phyloP scores from a whole-genome alignment of 2,797 vertebrate genomes.

The Valencia hispanica region DNA sequence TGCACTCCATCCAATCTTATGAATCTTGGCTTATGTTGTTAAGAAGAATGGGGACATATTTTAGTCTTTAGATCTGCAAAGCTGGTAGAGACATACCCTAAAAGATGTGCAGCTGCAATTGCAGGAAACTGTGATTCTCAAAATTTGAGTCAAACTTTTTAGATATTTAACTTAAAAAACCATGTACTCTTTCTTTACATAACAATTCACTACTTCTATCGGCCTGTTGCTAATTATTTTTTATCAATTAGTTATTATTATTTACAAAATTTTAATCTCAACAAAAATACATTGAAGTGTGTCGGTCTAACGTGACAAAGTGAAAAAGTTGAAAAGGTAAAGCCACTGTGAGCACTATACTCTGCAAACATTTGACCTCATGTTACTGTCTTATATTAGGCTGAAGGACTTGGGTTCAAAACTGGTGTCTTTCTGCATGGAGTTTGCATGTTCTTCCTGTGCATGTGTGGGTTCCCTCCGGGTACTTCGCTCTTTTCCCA shows the following conservation, averaged over 20 bases:
- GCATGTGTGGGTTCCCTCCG: too few species aligned
- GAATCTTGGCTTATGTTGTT: not conserved
- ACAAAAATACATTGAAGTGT: not conserved
- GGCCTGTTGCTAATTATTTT: not conserved
- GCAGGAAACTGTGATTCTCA: not conserved
- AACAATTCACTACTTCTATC: not conserved
- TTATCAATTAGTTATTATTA: not conserved
- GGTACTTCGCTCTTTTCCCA: too few species aligned
- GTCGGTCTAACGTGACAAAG: not conserved
- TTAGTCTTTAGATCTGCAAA: not conserved
- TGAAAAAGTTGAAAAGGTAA: not conserved
- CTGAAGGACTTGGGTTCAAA: too few species aligned
- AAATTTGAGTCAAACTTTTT: not conserved
- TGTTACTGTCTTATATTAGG: too few species aligned
- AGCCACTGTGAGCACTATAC: not conserved
- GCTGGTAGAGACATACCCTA: too few species aligned
- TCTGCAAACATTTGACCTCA: constrained; percentile 49
- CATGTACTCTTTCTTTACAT: not conserved
- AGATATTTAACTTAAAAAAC: not conserved
- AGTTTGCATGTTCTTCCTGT: too few species aligned
- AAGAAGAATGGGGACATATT: not conserved
- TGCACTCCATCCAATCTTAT: not conserved
- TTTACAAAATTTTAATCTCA: not conserved
- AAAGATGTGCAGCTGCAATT: not conserved
- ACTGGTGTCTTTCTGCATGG: too few species aligned